Base-by-base conservation (phyloP, 2,888 invertebrate species). In the Yponomeuta sedellus region DNA sequence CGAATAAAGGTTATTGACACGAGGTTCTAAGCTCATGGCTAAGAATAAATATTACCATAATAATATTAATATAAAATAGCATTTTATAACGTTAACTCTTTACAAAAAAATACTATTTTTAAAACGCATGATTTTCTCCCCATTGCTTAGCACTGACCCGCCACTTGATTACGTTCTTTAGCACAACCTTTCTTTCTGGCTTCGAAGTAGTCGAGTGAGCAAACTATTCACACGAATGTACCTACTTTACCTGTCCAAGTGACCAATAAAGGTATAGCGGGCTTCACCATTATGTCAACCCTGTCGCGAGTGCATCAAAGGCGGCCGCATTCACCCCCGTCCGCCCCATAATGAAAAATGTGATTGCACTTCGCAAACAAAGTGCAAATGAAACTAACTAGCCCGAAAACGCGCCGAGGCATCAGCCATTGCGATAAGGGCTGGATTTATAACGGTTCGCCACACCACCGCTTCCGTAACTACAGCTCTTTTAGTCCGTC, bases 341-440 rank as follows among this genome's bases (percentile, higher is more conserved):
- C 44, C 44, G 44, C 44, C n/a, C n/a, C 44, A 52, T 52, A 16
- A 16, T 52, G 44, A 52, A 52, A 52, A 52, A 52, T 52, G 44
- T 52, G 39, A 62, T 62, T 62, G 62, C 62, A 52, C 44, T 52
- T 5, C 16, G 44, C 44, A 34, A 62, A 62, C 62, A 62, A 62
- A 62, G 62, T 62, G 62, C 62, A 62, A 34, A 34, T 34, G 62
- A 25, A 34, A 16, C 39, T 34, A 59, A 62, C 62, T 62, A 62
- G n/a, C 62, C 28, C 62, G 62, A 62, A 62, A 34, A 39, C 39
- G 19, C 62, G 34, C 28, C 39, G 62, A 62, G 62, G 34, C 62
- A 34, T n/a, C 62, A 39, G 44, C 44, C 62, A 62, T 62, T 40
- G 39, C 34, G 62, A 62, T 62, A 62, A 62, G 40, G 62, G 62